A percentile compares a stretch with the other conserved stretches of the same genome.
Evolutionary conservation across 2,113 vertebrate species (phyloP).

Genomic region (Morphnarchus princeps): DNA sequence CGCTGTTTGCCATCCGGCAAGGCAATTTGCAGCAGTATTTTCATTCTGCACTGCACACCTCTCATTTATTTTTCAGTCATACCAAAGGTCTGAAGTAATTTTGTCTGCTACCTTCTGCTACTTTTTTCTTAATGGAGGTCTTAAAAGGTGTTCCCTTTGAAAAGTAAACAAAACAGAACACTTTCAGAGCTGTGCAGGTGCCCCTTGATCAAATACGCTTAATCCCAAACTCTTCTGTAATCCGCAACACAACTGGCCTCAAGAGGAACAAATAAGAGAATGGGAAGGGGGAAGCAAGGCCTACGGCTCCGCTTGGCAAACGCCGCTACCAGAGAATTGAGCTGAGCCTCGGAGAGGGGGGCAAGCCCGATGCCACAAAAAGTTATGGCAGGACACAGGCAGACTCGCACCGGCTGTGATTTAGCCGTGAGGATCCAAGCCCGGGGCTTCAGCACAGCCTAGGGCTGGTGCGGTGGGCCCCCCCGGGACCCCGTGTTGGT

Average conservation of each 20-base stretch:
- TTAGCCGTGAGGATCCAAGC: accelerated
- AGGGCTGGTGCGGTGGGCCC: background rate
- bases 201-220: background rate
- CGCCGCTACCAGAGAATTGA: background rate
- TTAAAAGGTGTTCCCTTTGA: conserved; percentile 9
- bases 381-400: accelerated
- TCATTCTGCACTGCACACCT: background rate
- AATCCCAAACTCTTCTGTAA: background rate
- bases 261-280: background rate
- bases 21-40: background rate
- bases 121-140: conserved; percentile 2
- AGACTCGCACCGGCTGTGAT: accelerated
- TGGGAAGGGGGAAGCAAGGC: background rate
- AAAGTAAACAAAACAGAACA: background rate
- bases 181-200: background rate
- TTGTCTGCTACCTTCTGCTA: background rate
- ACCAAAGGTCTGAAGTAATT: conserved; percentile 11
- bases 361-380: accelerated
- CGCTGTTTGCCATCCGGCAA: background rate
- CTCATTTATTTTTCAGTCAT: background rate
- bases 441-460: background rate
- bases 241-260: background rate
- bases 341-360: background rate
- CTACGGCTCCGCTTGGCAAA: background rate
- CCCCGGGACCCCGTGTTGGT: accelerated